Percentiles rank a stretch among this genome's conserved stretches.
phyloP scores from a whole-genome alignment of 2,113 vertebrate genomes.

The Lagopus muta region DNA sequence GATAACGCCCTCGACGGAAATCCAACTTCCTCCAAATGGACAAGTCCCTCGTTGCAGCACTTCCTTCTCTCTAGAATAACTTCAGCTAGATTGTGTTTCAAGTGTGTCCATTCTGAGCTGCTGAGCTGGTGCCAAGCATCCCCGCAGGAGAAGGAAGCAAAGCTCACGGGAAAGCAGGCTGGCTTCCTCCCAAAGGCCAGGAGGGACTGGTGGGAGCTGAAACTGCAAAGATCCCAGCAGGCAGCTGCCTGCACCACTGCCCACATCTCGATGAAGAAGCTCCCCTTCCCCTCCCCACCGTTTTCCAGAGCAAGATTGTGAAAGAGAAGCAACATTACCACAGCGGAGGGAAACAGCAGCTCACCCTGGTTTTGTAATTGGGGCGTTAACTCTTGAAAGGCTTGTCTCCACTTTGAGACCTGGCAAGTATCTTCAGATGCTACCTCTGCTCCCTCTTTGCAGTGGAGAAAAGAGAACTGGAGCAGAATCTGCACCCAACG shows the following conservation, averaged over 20 bases:
- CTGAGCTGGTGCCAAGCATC: slow-evolving; percentile 52
- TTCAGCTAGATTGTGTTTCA: slow-evolving; percentile 17
- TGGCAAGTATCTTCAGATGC: not conserved
- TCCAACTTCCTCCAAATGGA: slow-evolving; percentile 67
- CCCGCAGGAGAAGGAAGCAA: slow-evolving; percentile 8
- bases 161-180: not conserved
- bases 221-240: not conserved
- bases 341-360: slow-evolving; percentile 35
- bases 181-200: slow-evolving; percentile 10
- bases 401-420: not conserved
- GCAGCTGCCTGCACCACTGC: slow-evolving; percentile 14
- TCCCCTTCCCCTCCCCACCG: slow-evolving; percentile 50
- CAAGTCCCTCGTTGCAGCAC: slow-evolving; percentile 69
- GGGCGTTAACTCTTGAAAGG: slow-evolving; percentile 1
- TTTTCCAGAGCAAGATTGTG: slow-evolving; percentile 20
- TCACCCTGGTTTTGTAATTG: slow-evolving; percentile 15
- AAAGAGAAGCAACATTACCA: slow-evolving; percentile 29
- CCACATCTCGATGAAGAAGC: slow-evolving; percentile 34
- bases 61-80: slow-evolving; percentile 72
- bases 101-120: not conserved
- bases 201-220: not conserved
- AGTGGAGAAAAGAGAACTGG: not conserved
- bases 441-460: not conserved
- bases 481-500: not conserved
- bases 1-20: slow-evolving; percentile 55